These are phyloP conservation scores for Anoplophora glabripennis DNA, from an alignment of 1,140 invertebrate genomes.

Conservation along the genomic window DNA sequence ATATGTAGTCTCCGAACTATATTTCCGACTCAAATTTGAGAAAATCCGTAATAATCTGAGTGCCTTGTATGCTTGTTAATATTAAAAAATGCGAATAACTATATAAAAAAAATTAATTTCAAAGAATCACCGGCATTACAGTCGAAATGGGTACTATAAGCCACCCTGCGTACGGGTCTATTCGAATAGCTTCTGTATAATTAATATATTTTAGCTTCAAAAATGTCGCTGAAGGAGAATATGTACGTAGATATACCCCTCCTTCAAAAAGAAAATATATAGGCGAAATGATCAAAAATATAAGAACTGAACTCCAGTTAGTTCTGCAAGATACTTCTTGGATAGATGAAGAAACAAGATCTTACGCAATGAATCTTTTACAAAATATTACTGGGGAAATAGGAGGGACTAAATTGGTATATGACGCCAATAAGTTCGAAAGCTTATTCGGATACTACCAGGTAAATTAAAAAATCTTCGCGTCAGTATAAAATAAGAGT, in stretches of 20 bases:
- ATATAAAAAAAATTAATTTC: no score
- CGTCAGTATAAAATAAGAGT: no score
- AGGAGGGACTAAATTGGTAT: slow-evolving; percentile 21
- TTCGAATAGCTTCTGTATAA: no score
- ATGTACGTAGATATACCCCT: slow-evolving; percentile 23
- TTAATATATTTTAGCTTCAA: slow-evolving; percentile 22
- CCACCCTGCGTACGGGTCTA: no score
- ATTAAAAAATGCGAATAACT: no score
- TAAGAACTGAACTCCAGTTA: slow-evolving; percentile 23
- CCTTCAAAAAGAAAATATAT: slow-evolving; percentile 19
- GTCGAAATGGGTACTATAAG: no score
- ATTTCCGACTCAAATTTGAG: no score
- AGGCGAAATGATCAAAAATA: slow-evolving; percentile 24
- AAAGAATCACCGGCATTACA: no score
- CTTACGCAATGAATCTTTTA: slow-evolving; percentile 9
- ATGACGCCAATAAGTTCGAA: slow-evolving; percentile 19
- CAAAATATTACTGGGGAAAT: slow-evolving; percentile 19
- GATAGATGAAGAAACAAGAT: slow-evolving; percentile 27
- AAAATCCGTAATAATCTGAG: no score
- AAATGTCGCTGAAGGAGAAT: slow-evolving; percentile 26
- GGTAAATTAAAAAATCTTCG: neutral
- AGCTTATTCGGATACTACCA: slow-evolving; percentile 12
- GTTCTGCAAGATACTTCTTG: slow-evolving; percentile 24
- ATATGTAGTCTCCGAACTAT: no score
- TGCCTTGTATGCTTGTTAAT: no score